phyloP scores from a whole-genome alignment of 2,888 invertebrate genomes.

The Plutella xylostella region DNA sequence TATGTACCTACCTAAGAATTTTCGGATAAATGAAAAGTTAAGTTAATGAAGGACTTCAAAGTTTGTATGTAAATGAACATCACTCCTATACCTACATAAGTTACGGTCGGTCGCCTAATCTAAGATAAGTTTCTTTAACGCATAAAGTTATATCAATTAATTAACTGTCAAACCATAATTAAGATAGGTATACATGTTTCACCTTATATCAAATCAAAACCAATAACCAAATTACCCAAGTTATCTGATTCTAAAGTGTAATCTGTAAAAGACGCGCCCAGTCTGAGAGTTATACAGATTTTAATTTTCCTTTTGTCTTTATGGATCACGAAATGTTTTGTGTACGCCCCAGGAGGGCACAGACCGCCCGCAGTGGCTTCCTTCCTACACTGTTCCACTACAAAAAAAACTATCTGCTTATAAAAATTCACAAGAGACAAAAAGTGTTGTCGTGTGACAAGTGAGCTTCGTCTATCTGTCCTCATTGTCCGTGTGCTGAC shows the following conservation, averaged over 20 bases:
- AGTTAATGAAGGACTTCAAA: too few relatives aligned
- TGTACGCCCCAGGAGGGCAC: constrained; percentile 60
- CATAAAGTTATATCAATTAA: too few relatives aligned
- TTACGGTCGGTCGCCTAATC: too few relatives aligned
- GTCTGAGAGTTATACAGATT: constrained; percentile 52
- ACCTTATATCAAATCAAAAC: too few relatives aligned
- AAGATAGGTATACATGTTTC: too few relatives aligned
- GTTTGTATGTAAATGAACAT: too few relatives aligned
- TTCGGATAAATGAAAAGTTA: too few relatives aligned
- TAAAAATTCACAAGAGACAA: constrained; percentile 62
- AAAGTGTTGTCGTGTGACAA: constrained; percentile 65
- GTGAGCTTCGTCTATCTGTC: constrained; percentile 63
- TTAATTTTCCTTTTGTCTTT: constrained; percentile 68
- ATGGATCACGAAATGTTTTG: constrained; percentile 69
- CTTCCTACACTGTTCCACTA: constrained; percentile 63
- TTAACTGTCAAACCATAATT: too few relatives aligned
- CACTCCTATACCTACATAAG: too few relatives aligned
- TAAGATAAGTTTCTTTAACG: too few relatives aligned
- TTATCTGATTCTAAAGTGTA: constrained; percentile 14
- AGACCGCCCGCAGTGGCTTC: constrained; percentile 63
- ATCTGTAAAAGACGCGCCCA: constrained; percentile 22
- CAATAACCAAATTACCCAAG: too few relatives aligned
- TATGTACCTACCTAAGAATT: too few relatives aligned
- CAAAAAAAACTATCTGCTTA: constrained; percentile 60
- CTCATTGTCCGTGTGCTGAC: constrained; percentile 53